Conservation (phyloP, 2,888 invertebrate species). For the Eupeodes luniger region DNA sequence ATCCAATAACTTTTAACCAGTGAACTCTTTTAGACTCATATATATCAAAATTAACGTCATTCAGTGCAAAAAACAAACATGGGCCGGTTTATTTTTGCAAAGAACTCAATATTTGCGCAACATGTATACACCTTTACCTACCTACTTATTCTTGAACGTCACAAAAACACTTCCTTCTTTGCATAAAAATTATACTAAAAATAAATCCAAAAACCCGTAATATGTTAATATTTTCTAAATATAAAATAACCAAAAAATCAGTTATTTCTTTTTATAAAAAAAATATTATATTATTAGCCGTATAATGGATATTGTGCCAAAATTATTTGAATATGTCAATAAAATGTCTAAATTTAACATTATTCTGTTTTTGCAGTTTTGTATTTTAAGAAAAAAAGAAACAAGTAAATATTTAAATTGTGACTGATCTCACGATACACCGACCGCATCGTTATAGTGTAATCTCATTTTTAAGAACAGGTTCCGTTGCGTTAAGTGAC, state of each 20-base stretch:
- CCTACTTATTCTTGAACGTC: conserved; percentile 22
- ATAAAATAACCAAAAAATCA: conserved; percentile 42
- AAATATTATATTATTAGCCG: not conserved
- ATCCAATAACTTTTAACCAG: not conserved
- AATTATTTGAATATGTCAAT: conserved; percentile 23
- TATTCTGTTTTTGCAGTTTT: not conserved
- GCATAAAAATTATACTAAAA: conserved; percentile 42
- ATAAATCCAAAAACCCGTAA: conserved; percentile 47
- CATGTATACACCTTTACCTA: not conserved
- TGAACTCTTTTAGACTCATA: conserved; percentile 7
- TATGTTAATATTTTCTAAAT: conserved; percentile 53
- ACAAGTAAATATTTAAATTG: conserved; percentile 31
- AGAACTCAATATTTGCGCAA: not conserved
- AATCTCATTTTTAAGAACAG: conserved; percentile 39
- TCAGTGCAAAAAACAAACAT: not conserved
- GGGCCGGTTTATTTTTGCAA: conserved; percentile 17
- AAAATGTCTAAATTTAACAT: conserved; percentile 52
- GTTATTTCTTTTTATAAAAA: conserved; percentile 53
- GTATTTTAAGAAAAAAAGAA: conserved; percentile 18
- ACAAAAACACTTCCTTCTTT: conserved; percentile 36
- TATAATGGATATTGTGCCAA: conserved; percentile 41
- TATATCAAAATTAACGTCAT: conserved; percentile 39
- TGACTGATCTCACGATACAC: conserved; percentile 19
- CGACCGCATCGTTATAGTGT: not conserved
- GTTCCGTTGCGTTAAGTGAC: conserved; percentile 42